These are phyloP conservation scores for Frankliniella intonsa DNA, from an alignment of 2,888 invertebrate species.

Conservation along the genomic window DNA sequence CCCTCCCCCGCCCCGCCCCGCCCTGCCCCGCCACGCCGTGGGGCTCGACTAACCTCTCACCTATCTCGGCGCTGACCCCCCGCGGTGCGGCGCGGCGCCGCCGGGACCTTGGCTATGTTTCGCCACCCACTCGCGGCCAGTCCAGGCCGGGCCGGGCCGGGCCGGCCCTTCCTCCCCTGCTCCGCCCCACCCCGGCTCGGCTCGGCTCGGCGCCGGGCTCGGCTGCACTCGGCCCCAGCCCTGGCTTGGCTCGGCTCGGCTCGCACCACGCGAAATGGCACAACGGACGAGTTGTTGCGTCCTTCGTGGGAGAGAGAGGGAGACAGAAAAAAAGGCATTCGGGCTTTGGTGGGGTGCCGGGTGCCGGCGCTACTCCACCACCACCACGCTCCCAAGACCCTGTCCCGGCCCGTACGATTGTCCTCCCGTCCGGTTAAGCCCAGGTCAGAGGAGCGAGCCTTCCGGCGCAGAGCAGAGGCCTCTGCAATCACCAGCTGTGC, in stretches of 20 bases:
- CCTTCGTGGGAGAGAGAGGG: background rate
- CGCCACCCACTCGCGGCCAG: no score
- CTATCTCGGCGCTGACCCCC: background rate
- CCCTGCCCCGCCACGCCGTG: no score
- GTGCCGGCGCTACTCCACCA: no score
- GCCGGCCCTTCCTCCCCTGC: background rate
- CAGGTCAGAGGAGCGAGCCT: no score
- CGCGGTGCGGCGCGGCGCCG: background rate
- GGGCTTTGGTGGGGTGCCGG: background rate
- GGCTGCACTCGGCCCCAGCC: background rate
- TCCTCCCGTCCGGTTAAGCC: no score
- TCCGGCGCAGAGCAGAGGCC: no score
- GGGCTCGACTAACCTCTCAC: background rate
- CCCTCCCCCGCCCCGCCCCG: no score
- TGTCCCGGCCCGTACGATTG: no score
- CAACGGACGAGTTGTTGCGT: constrained; percentile 18
- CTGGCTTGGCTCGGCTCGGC: background rate
- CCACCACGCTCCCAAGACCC: no score
- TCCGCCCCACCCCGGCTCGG: background rate
- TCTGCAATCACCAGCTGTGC: no score
- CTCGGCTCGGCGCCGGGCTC: background rate
- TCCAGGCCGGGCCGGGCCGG: background rate
- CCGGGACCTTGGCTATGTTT: background rate
- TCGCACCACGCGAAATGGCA: constrained; percentile 19
- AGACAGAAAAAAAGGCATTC: background rate